Conservation (phyloP, 2,113 vertebrate genomes). For the Scopus umbretta region DNA sequence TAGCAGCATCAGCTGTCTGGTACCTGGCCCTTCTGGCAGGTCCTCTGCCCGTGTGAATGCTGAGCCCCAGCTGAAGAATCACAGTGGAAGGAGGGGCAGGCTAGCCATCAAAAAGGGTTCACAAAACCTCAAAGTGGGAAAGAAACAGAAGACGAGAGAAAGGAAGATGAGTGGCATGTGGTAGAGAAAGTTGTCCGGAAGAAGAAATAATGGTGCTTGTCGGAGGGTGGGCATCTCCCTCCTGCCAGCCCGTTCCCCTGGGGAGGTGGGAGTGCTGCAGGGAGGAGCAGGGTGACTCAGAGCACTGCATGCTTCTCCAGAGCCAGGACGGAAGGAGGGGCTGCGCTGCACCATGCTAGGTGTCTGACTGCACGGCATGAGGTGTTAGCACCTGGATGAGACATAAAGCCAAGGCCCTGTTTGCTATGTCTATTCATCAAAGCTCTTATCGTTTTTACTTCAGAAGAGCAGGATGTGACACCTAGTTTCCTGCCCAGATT, state of each 20-base stretch:
- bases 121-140: not conserved
- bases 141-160: not conserved
- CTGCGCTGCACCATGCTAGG: not conserved
- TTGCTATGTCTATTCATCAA: not conserved
- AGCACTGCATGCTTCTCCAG: rapidly evolving
- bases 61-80: not conserved
- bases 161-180: not conserved
- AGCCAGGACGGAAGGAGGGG: not conserved
- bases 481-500: not conserved
- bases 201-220: not conserved
- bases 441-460: not conserved
- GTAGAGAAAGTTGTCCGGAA: not conserved
- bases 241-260: rapidly evolving
- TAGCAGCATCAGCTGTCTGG: not conserved
- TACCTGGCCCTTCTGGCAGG: rapidly evolving
- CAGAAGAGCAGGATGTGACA: not conserved
- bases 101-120: not conserved
- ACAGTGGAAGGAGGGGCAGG: not conserved
- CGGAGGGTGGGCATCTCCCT: not conserved
- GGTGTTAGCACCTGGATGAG: not conserved
- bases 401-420: not conserved
- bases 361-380: rapidly evolving
- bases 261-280: not conserved
- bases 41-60: not conserved
- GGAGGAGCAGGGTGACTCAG: not conserved